Base-by-base conservation (phyloP, 2,113 vertebrate species). In the Dascyllus trimaculatus region DNA sequence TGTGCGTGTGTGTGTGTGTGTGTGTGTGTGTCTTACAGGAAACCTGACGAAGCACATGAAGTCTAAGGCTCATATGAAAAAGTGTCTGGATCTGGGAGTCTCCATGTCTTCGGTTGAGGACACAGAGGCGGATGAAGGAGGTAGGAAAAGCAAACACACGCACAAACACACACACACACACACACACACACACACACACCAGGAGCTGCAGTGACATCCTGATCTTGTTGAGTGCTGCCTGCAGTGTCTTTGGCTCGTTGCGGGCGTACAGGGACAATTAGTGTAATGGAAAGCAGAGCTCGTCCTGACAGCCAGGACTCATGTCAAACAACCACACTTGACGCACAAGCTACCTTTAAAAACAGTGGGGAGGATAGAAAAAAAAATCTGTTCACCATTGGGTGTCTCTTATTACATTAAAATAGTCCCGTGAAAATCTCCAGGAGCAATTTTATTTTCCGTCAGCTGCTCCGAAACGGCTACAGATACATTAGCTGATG, bases 41-140 rank as follows among this genome's bases (percentile, higher is more conserved):
- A 99, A 99, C 92, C 93, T 99, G 87, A 99, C 98, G 4, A 99
- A 99, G 92, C 98, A 99, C 95, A 99, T 99, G 98, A 99, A 99
- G 93, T 99, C 98, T 19, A 99, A 99, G 94, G 98, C 98, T 88
- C 98, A 99, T 84, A 98, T 98, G 96, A 99, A 99, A 89, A 99
- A 99, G 94, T 99, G 98, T 93, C 93, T 99, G 91, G 98, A 99
- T 92, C 90, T 99, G 71, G 98, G 98, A 43, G 97, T 99, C 87
- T 98, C 98, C 11, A 96, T 98, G 95, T 96, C 97, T 59, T 98
- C 97, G 0, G 95, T 98, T 49, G 97, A 99, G 80, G 98, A 97
- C 74, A 89, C 93, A 0, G 98, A 99, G 92, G 90, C 94, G 0
- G 97, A 99, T 48, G 97, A 99, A 94, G 93, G 95, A 94, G 98